Percentiles rank a stretch among this genome's conserved stretches.
Conservation (phyloP, 2,888 invertebrate genomes). For the Hyalella azteca region DNA sequence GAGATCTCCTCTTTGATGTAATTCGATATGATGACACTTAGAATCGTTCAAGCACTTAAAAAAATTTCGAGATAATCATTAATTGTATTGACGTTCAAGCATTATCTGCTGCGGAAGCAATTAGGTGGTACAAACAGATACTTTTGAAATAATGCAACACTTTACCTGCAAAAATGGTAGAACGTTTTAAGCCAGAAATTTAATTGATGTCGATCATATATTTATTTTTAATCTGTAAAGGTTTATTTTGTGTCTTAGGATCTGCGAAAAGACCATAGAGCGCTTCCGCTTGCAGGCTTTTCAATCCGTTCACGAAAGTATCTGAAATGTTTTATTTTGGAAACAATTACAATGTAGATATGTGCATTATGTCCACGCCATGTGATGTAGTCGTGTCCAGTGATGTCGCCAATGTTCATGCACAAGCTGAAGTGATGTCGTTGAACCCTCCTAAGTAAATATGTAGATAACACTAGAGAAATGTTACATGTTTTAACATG, state of each 20-base stretch:
- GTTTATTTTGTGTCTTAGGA: background rate
- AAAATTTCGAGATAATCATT: no score
- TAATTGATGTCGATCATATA: background rate
- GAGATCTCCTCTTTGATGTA: no score
- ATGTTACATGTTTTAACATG: background rate
- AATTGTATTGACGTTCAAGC: no score
- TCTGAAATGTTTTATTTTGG: background rate
- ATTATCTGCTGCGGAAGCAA: no score
- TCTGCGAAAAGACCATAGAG: background rate
- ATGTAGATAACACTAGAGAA: background rate
- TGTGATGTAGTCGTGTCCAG: background rate
- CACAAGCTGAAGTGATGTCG: background rate
- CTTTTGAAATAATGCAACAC: no score
- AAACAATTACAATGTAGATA: background rate
- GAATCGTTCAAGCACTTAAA: no score
- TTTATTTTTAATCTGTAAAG: background rate
- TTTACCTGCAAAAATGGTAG: no score
- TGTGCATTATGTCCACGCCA: constrained; percentile 1
- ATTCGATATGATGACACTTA: no score
- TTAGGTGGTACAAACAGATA: no score
- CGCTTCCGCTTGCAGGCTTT: no score
- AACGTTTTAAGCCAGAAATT: background rate
- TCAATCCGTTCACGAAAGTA: background rate
- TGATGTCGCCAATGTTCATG: background rate
- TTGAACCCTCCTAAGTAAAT: background rate